These are phyloP conservation scores for Pogonocherus hispidulus DNA, from an alignment of 2,888 invertebrate genomes.

Conservation along the genomic window DNA sequence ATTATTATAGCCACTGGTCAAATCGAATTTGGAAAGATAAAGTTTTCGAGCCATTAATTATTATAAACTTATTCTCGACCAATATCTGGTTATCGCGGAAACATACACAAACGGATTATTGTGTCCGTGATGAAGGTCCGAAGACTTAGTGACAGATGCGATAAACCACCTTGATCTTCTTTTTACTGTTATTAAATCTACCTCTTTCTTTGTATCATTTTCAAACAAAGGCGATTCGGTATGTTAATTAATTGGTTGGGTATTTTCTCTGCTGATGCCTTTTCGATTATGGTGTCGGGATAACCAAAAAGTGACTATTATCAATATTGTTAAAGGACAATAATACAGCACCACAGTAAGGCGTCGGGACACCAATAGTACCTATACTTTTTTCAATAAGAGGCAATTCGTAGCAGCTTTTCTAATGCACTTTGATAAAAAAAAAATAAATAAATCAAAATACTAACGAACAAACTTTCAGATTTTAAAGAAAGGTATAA, in stretches of 20 bases:
- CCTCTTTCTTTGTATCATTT: constrained; percentile 13
- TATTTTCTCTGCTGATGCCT: background rate
- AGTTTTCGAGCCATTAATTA: constrained; percentile 54
- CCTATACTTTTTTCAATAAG: too few species aligned
- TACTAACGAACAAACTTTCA: too few species aligned
- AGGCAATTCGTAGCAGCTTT: too few species aligned
- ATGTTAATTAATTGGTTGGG: constrained; percentile 22
- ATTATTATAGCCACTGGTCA: constrained; percentile 57
- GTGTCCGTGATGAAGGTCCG: constrained; percentile 45
- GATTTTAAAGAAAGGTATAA: too few species aligned
- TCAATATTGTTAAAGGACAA: too few species aligned
- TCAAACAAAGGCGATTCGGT: constrained; percentile 18
- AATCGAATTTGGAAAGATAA: constrained; percentile 55
- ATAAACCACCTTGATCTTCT: constrained; percentile 43
- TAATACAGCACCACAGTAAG: too few species aligned
- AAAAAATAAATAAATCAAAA: too few species aligned
- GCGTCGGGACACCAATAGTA: too few species aligned
- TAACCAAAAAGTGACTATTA: too few species aligned
- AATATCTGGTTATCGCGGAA: constrained; percentile 38
- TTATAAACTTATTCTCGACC: constrained; percentile 53
- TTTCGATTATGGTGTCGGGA: too few species aligned
- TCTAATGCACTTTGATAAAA: too few species aligned
- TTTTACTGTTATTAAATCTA: constrained; percentile 14
- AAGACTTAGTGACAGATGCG: constrained; percentile 47
- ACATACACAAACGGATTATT: constrained; percentile 38